These are phyloP conservation scores for Stichopus horrens DNA, from an alignment of 53 echinoderm and acorn worm genomes.

Conservation along the genomic window DNA sequence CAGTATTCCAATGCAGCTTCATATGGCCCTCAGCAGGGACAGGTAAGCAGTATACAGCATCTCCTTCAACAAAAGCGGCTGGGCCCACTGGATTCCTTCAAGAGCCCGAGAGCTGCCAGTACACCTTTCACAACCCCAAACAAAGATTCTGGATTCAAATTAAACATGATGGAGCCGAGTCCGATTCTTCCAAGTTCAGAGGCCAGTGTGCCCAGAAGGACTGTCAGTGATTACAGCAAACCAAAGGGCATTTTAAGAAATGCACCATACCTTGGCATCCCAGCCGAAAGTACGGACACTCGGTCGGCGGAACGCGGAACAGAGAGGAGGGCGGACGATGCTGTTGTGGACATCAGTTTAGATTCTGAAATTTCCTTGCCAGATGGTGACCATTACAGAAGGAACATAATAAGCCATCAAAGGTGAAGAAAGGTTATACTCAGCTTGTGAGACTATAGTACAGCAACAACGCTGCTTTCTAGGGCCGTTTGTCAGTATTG, in stretches of 20 bases:
- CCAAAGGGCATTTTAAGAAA: slow-evolving; percentile 58
- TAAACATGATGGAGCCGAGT: slow-evolving; percentile 59
- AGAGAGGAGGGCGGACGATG: neutral
- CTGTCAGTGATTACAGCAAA: slow-evolving; percentile 9
- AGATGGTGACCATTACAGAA: neutral
- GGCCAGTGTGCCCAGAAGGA: slow-evolving; percentile 26
- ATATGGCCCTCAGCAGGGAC: neutral
- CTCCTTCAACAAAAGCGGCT: slow-evolving; percentile 44
- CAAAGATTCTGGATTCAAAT: slow-evolving; percentile 73
- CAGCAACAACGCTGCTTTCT: too few relatives aligned
- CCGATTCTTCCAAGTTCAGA: slow-evolving; percentile 33
- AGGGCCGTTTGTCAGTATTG: too few relatives aligned
- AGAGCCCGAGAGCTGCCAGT: slow-evolving; percentile 77
- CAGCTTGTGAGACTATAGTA: too few relatives aligned
- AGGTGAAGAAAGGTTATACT: neutral
- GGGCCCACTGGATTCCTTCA: slow-evolving; percentile 47
- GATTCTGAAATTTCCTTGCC: neutral
- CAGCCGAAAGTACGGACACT: neutral
- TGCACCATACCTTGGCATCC: neutral
- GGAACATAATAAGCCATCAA: neutral
- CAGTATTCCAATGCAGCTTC: slow-evolving; percentile 12
- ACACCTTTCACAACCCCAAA: slow-evolving; percentile 82
- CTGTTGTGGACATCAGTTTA: neutral
- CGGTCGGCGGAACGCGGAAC: neutral
- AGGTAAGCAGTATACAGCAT: neutral